These are phyloP conservation scores for Tridacna crocea DNA, from an alignment of 2,888 invertebrate genomes.

Conservation along the genomic window DNA sequence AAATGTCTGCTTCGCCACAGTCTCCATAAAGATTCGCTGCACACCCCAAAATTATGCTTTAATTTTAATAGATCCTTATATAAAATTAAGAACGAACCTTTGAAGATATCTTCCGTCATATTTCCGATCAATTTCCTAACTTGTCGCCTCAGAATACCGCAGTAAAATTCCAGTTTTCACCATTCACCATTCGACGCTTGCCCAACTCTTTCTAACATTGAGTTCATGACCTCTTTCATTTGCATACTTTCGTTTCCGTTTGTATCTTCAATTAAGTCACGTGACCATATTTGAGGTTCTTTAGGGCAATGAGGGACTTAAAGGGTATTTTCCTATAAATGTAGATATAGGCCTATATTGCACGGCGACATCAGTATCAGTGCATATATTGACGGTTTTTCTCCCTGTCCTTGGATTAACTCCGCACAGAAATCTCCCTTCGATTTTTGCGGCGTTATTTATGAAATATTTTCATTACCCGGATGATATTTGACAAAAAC, in stretches of 20 bases:
- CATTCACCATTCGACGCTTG: conserved; percentile 56
- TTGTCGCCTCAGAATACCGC: conserved; percentile 32
- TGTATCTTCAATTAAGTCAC: conserved; percentile 4
- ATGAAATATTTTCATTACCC: too few relatives aligned
- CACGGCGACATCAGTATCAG: too few relatives aligned
- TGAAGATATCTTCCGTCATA: conserved; percentile 75
- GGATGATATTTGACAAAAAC: too few relatives aligned
- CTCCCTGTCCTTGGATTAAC: too few relatives aligned
- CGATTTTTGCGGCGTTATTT: too few relatives aligned
- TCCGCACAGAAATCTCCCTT: too few relatives aligned
- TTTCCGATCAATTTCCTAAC: conserved; percentile 46
- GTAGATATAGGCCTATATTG: too few relatives aligned
- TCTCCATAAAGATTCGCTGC: conserved; percentile 48
- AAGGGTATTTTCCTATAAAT: neutral
- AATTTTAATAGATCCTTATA: conserved; percentile 10
- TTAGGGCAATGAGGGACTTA: neutral
- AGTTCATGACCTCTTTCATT: conserved; percentile 52
- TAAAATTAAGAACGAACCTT: conserved; percentile 66
- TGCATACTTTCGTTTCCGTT: conserved; percentile 58
- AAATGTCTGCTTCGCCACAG: conserved; percentile 1
- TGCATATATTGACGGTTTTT: too few relatives aligned
- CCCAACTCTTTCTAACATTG: conserved; percentile 48
- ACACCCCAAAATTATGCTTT: conserved; percentile 39
- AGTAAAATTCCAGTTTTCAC: conserved; percentile 16
- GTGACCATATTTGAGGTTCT: conserved; percentile 7